A percentile compares a stretch with the other conserved stretches of the same genome.
These are phyloP conservation scores for Sphecodes monilicornis DNA, from an alignment of 2,888 invertebrate species.

Conservation along the genomic window DNA sequence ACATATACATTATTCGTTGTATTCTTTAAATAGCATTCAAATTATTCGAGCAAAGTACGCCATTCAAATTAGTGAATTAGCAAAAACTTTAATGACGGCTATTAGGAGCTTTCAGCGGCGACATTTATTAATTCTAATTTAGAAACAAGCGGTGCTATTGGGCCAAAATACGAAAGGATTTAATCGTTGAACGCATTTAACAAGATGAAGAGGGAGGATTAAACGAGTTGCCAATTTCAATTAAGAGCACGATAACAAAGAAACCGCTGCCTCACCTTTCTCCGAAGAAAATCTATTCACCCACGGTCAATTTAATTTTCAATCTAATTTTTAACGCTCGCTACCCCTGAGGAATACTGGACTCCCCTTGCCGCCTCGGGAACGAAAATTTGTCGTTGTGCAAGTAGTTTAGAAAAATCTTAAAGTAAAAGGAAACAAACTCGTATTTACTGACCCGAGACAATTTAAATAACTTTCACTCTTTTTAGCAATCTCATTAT, in stretches of 20 bases:
- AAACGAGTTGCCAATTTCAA: slow-evolving; percentile 60
- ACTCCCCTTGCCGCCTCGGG: background rate
- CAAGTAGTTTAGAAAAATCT: slow-evolving; percentile 18
- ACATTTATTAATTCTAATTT: background rate
- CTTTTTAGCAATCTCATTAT: background rate
- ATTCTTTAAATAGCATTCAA: background rate
- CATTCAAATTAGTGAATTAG: background rate
- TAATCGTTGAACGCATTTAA: slow-evolving; percentile 36
- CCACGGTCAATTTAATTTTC: slow-evolving; percentile 55
- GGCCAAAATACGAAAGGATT: slow-evolving; percentile 19
- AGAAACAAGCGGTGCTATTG: background rate
- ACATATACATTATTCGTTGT: background rate
- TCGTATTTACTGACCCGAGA: background rate
- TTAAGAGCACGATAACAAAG: slow-evolving; percentile 52
- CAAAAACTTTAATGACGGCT: background rate
- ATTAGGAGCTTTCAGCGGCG: background rate
- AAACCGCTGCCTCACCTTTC: slow-evolving; percentile 17
- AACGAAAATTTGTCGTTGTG: background rate
- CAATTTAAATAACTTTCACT: background rate
- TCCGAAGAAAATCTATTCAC: slow-evolving; percentile 33
- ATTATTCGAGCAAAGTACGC: background rate
- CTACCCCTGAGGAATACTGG: slow-evolving; percentile 21
- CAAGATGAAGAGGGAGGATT: slow-evolving; percentile 34
- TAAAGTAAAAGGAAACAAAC: background rate
- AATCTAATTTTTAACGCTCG: slow-evolving; percentile 53